phyloP scores from a whole-genome alignment of 2,113 vertebrate genomes.

The Xenopus tropicalis region UCB_Xtro_10.0 CM004446.2:110851001-110851500 shows the following conservation, averaged over 20 bases:
- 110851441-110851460: no score
- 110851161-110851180: neutral
- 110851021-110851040: no score
- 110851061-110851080: neutral
- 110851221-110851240: conserved; percentile 28
- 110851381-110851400: no score
- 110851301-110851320: no score
- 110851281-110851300: neutral
- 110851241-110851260: conserved; percentile 16
- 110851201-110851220: conserved; percentile 30
- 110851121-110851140: conserved; percentile 8
- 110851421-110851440: no score
- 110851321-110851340: no score
- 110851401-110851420: no score
- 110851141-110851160: conserved; percentile 8
- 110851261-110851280: neutral
- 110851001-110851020: no score
- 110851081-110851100: neutral
- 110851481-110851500: no score
- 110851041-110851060: neutral
- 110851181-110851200: conserved; percentile 27
- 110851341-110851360: no score
- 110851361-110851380: no score
- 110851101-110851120: neutral
- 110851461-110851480: no score